Percentiles rank a stretch among this genome's conserved stretches.
These are phyloP conservation scores for Tenthredo scrophulariae DNA, from an alignment of 2,888 invertebrate species.

Conservation along the genomic window DNA sequence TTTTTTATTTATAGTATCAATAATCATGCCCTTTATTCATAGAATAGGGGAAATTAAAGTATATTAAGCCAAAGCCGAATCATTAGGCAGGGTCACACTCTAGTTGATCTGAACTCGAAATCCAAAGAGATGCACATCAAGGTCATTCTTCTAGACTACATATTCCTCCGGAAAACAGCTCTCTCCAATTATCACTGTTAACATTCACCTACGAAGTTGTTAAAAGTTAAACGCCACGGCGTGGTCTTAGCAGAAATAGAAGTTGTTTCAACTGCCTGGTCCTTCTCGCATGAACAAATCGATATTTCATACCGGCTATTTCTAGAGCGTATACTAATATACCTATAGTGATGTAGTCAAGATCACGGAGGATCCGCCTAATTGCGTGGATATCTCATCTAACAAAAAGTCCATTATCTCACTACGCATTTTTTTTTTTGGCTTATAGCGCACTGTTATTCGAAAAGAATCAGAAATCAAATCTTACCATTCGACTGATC, in stretches of 20 bases:
- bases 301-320: not conserved
- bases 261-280: not conserved
- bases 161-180: slow-evolving; percentile 22
- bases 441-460: not conserved
- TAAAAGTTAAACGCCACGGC: not conserved
- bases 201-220: slow-evolving; percentile 5
- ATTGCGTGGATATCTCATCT: slow-evolving; percentile 17
- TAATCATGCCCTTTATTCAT: not conserved
- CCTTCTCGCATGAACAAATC: slow-evolving; percentile 1
- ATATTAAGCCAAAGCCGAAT: slow-evolving; percentile 44
- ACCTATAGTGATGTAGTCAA: not conserved
- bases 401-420: not conserved
- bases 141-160: slow-evolving; percentile 69
- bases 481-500: slow-evolving; percentile 9
- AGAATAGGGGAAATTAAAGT: not conserved
- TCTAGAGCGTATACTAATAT: not conserved
- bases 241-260: not conserved
- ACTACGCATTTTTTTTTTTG: not conserved
- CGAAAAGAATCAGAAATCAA: slow-evolving; percentile 22
- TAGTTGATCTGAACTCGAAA: slow-evolving; percentile 75
- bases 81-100: slow-evolving; percentile 70
- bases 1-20: not conserved
- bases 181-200: slow-evolving; percentile 54
- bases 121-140: slow-evolving; percentile 75
- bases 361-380: not conserved